Evolutionary conservation across 2,888 invertebrate genomes (phyloP).

Genomic region (Proisotoma minuta): DNA sequence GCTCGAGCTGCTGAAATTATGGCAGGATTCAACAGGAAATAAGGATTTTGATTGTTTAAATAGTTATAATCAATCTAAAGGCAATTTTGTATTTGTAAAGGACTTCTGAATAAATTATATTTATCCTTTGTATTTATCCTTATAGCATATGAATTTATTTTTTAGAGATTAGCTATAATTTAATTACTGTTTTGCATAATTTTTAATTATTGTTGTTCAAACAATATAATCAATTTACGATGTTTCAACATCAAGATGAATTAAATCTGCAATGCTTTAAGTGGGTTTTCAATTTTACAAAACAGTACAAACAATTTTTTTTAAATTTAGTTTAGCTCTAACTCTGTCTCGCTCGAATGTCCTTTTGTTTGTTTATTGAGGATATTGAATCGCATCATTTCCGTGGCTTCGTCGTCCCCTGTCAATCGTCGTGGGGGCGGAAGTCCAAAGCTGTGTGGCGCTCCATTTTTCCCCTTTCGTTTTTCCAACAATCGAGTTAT

Average conservation of each 20-base stretch:
- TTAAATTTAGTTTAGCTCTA: too few relatives aligned
- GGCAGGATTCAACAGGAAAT: background rate
- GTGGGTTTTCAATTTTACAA: too few relatives aligned
- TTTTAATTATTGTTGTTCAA: too few relatives aligned
- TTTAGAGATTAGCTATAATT: background rate
- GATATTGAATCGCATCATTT: too few relatives aligned
- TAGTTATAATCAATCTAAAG: background rate
- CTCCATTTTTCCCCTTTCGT: slow-evolving; percentile 7
- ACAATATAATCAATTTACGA: too few relatives aligned
- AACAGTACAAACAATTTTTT: too few relatives aligned
- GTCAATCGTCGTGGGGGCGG: background rate
- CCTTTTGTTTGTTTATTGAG: too few relatives aligned
- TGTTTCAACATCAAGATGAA: too few relatives aligned
- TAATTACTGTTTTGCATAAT: too few relatives aligned
- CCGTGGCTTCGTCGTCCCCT: background rate
- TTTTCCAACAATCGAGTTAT: slow-evolving; percentile 19
- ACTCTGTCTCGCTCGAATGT: too few relatives aligned
- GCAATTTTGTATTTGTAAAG: too few relatives aligned
- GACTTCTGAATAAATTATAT: background rate
- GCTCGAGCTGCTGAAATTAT: slow-evolving; percentile 34
- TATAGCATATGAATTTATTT: background rate
- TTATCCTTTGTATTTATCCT: background rate
- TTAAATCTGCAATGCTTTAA: too few relatives aligned
- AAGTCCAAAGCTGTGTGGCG: slow-evolving; percentile 12
- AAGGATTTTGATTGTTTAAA: background rate